Conservation (phyloP, 2,797 vertebrate genomes). For the Aselliscus stoliczkanus region DNA sequence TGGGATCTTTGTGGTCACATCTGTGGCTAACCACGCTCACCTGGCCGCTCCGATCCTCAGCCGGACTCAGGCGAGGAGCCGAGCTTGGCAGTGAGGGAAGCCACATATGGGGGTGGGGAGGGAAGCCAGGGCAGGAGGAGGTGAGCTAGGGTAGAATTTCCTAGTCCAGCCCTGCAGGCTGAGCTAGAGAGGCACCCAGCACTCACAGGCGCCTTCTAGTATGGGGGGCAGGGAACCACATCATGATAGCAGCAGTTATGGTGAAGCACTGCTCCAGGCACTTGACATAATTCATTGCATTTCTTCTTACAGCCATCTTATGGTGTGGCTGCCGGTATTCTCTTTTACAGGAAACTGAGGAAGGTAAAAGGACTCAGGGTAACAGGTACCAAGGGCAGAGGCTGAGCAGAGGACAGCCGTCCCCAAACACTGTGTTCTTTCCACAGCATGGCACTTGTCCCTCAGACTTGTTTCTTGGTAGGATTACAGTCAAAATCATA, state of each 20-base stretch:
- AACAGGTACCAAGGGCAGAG: not conserved
- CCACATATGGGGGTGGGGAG: not conserved
- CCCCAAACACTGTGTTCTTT: accelerated
- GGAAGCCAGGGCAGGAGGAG: not conserved
- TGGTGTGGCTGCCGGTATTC: not conserved
- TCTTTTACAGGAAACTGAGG: not conserved
- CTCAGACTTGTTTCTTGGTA: not conserved
- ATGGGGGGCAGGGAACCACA: not conserved
- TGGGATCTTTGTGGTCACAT: not conserved
- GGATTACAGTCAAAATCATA: not conserved
- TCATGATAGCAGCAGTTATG: accelerated
- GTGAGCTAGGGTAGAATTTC: not conserved
- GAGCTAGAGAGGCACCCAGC: not conserved
- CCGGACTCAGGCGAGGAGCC: not conserved
- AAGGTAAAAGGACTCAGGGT: not conserved
- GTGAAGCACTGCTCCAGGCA: not conserved
- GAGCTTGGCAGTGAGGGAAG: not conserved
- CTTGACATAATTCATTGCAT: accelerated
- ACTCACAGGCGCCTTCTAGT: not conserved
- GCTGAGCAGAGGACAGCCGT: not conserved
- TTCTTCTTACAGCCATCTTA: not conserved
- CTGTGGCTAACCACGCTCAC: not conserved
- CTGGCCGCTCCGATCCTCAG: not conserved
- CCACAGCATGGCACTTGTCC: not conserved
- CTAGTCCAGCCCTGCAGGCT: not conserved